Evolutionary conservation across 2,113 vertebrate genomes (phyloP).

Genomic region (Peromyscus maniculatus): DNA sequence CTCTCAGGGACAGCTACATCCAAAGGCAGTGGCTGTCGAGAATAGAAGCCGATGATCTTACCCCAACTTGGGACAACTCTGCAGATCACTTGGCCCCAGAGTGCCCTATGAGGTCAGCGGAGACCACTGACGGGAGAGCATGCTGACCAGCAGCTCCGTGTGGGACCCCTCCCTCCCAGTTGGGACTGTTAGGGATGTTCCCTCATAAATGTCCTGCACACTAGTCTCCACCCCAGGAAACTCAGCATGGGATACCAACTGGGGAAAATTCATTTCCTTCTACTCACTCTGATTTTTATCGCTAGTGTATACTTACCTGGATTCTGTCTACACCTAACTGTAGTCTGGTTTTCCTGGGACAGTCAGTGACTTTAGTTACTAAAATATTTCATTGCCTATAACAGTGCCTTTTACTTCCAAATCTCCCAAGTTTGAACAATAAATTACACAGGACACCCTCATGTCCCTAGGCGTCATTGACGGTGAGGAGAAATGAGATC

Average conservation of each 20-base stretch:
- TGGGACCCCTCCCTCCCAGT: background rate
- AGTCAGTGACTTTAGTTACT: background rate
- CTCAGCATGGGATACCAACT: background rate
- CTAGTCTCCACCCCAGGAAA: background rate
- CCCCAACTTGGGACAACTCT: background rate
- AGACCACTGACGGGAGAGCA: background rate
- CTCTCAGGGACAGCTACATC: background rate
- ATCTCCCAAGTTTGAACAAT: background rate
- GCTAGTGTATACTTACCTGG: background rate
- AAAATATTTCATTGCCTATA: background rate
- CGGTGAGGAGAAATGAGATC: background rate
- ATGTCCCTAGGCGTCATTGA: background rate
- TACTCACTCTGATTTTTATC: background rate
- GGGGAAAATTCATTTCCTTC: background rate
- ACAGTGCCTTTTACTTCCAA: conserved; percentile 13
- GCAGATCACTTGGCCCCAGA: background rate
- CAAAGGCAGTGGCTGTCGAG: background rate
- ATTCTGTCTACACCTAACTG: background rate
- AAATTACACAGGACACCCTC: background rate
- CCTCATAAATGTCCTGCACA: background rate
- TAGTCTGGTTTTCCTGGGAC: background rate
- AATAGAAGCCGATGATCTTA: background rate
- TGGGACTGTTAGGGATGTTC: no score
- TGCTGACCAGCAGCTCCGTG: background rate
- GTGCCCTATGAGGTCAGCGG: background rate